Evolutionary conservation across 2,797 vertebrate species (phyloP).

Genomic region (Pseudochromis fuscus): DNA sequence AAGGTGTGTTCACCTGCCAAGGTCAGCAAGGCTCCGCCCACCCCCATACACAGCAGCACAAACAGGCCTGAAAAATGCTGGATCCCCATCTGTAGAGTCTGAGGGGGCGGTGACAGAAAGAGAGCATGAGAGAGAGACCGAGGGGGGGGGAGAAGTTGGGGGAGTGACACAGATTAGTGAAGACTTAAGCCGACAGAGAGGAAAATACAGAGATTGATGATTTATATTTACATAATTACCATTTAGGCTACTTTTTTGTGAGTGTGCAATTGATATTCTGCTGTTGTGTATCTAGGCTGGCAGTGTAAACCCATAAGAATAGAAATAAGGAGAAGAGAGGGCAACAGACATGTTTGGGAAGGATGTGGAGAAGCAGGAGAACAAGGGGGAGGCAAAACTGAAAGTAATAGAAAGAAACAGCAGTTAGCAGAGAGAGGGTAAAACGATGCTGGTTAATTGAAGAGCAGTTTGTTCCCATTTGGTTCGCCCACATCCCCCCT

Average conservation of each 20-base stretch:
- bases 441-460: conserved; percentile 61
- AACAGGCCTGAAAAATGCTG: conserved; percentile 95
- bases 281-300: conserved; percentile 40
- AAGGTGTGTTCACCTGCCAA: conserved; percentile 91
- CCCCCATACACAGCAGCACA: conserved; percentile 92
- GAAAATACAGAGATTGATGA: conserved; percentile 55
- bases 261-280: conserved; percentile 60
- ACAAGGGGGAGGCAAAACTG: conserved; percentile 10
- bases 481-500: conserved; percentile 44
- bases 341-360: conserved; percentile 26
- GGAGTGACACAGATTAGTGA: conserved; percentile 48
- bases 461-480: conserved; percentile 67
- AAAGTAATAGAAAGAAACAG: conserved; percentile 46
- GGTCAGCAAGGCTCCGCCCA: conserved; percentile 91
- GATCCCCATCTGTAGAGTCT: conserved; percentile 97
- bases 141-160: conserved; percentile 3
- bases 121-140: not conserved
- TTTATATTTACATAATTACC: conserved; percentile 69
- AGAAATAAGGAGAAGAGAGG: conserved; percentile 36
- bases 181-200: conserved; percentile 39
- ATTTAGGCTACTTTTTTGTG: conserved; percentile 57
- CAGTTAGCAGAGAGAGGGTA: conserved; percentile 34
- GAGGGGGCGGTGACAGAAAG: conserved; percentile 4
- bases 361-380: conserved; percentile 1
- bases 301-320: conserved; percentile 38